A percentile compares a stretch with the other conserved stretches of the same genome.
Evolutionary conservation across 2,888 invertebrate species (phyloP).

Genomic region (Apamea monoglypha): DNA sequence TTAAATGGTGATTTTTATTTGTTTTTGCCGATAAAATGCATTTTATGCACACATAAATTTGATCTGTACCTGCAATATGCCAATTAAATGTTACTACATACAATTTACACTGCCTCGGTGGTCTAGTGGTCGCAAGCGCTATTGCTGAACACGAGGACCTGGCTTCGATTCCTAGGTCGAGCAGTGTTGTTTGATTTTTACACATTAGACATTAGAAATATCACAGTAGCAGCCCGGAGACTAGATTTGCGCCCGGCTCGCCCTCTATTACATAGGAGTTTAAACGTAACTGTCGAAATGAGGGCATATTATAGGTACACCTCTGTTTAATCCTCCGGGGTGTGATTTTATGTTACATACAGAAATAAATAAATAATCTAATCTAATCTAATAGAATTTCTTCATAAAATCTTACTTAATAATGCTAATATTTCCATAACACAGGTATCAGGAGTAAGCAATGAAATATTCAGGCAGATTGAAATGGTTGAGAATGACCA

Average conservation of each 20-base stretch:
- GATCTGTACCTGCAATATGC: not conserved
- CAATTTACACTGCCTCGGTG: not conserved
- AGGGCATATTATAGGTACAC: not conserved
- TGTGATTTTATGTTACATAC: too few species aligned
- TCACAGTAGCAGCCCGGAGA: too few species aligned
- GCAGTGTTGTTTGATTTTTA: not conserved
- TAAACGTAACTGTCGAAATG: not conserved
- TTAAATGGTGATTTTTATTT: not conserved
- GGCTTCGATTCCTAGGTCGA: not conserved
- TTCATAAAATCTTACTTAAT: not conserved
- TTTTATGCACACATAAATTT: not conserved
- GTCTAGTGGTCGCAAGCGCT: too few species aligned
- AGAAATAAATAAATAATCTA: too few species aligned
- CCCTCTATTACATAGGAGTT: not conserved
- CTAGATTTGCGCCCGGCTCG: too few species aligned
- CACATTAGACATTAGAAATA: too few species aligned
- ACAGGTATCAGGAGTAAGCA: constrained; percentile 98
- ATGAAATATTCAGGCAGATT: constrained; percentile 99
- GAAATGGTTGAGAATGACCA: constrained; percentile 99
- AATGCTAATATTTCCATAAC: not conserved
- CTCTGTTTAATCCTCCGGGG: not conserved
- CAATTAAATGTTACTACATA: too few species aligned
- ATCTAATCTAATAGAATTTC: too few species aligned
- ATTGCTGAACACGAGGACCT: too few species aligned
- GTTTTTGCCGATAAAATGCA: not conserved